These are phyloP conservation scores for Trididemnum miniatum DNA, from an alignment of 23 tunicate genomes.

Conservation along the genomic window DNA sequence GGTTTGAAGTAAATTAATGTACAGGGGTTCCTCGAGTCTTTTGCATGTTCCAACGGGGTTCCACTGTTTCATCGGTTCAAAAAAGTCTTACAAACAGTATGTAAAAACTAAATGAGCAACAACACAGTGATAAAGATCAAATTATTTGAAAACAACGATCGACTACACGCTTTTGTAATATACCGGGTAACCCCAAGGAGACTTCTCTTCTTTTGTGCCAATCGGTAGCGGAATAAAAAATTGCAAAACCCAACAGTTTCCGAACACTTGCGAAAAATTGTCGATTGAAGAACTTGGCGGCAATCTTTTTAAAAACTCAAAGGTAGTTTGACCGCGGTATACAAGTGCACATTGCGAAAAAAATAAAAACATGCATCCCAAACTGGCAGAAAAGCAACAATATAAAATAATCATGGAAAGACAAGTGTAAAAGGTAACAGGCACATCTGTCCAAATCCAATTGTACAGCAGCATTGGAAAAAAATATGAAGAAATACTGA, in stretches of 20 bases:
- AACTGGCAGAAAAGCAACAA: constrained; percentile 45
- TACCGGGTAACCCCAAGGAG: constrained; percentile 69
- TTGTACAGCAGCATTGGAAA: constrained; percentile 65
- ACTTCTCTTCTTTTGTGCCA: constrained; percentile 40
- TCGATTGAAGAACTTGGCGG: background rate
- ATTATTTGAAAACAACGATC: too few species aligned
- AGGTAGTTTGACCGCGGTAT: constrained; percentile 67
- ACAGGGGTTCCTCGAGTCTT: too few species aligned
- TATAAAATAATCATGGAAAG: constrained; percentile 43
- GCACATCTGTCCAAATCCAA: constrained; percentile 41
- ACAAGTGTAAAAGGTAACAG: constrained; percentile 27
- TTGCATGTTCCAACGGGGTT: too few species aligned
- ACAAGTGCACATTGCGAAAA: constrained; percentile 40
- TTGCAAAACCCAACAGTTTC: constrained; percentile 40
- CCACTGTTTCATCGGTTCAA: too few species aligned
- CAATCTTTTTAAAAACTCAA: constrained; percentile 55
- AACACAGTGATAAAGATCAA: too few species aligned
- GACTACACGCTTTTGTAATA: constrained; percentile 45
- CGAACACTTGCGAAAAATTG: constrained; percentile 56
- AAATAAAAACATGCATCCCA: constrained; percentile 66
- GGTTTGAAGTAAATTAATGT: too few species aligned
- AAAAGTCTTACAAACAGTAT: too few species aligned
- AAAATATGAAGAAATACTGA: constrained; percentile 51
- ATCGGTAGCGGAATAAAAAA: constrained; percentile 79
- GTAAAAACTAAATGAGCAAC: too few species aligned